Conservation (phyloP, 2,888 invertebrate species). For the Agrotis exclamationis region DNA sequence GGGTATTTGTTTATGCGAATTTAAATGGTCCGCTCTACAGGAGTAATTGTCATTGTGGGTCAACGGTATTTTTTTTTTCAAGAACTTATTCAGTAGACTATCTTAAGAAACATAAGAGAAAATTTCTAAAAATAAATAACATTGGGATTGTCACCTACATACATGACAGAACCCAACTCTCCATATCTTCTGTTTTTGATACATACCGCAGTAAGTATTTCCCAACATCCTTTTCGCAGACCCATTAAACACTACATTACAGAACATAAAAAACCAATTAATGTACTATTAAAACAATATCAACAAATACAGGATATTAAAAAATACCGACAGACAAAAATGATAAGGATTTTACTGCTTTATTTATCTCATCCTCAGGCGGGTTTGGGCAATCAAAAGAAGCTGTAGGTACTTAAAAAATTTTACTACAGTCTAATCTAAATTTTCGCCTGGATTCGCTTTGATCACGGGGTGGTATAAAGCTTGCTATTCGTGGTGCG, state of each 20-base stretch:
- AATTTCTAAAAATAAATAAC: not conserved
- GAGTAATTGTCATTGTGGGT: too few species aligned
- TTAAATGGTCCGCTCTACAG: too few species aligned
- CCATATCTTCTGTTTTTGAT: not conserved
- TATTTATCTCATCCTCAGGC: conserved; percentile 70
- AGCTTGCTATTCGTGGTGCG: conserved; percentile 65
- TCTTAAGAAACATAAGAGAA: not conserved
- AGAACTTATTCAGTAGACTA: too few species aligned
- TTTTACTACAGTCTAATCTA: conserved; percentile 86
- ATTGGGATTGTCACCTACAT: not conserved
- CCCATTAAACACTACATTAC: conserved; percentile 61
- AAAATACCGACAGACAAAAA: conserved; percentile 60
- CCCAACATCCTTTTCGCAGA: conserved; percentile 54
- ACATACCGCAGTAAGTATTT: not conserved
- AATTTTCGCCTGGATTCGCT: conserved; percentile 88
- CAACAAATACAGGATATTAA: conserved; percentile 66
- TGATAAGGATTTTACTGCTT: conserved; percentile 72
- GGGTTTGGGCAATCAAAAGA: conserved; percentile 74
- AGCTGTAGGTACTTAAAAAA: conserved; percentile 73
- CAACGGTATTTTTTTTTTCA: too few species aligned
- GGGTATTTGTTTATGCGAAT: too few species aligned
- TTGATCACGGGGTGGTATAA: conserved; percentile 67
- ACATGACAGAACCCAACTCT: too few species aligned
- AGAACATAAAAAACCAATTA: conserved; percentile 82
- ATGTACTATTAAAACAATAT: conserved; percentile 82